Evolutionary conservation across 2,797 vertebrate genomes (phyloP).

Genomic region (Eulemur albifrons): DNA sequence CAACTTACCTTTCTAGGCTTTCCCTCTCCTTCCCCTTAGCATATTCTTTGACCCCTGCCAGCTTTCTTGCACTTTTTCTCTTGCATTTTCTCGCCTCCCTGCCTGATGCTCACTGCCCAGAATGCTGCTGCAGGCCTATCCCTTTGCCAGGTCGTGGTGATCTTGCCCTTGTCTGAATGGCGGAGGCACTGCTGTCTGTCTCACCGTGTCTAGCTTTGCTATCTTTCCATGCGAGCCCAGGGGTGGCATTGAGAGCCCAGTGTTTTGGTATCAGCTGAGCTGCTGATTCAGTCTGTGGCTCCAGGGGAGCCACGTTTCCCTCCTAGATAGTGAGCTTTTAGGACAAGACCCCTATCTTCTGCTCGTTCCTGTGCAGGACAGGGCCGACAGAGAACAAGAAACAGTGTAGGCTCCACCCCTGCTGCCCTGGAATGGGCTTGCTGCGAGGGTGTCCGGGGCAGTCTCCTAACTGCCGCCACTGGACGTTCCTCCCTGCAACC

Average conservation of each 20-base stretch:
- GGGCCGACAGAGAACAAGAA: neutral
- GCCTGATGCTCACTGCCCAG: neutral
- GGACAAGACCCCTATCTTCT: neutral
- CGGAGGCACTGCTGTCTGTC: neutral
- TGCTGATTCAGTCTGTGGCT: neutral
- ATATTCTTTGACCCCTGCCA: neutral
- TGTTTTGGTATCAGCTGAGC: neutral
- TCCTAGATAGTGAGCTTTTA: neutral
- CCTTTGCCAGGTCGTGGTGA: neutral
- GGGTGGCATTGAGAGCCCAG: neutral
- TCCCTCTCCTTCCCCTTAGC: neutral
- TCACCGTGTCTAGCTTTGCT: neutral
- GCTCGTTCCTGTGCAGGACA: neutral
- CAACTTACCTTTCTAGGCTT: neutral
- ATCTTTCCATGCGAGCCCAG: neutral
- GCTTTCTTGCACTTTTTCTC: neutral
- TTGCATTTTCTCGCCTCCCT: too few relatives aligned
- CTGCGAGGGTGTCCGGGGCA: rapidly evolving
- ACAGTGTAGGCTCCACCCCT: neutral
- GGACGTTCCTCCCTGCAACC: neutral
- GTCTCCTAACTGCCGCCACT: neutral
- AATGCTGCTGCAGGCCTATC: neutral
- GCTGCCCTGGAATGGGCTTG: neutral
- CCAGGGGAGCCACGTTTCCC: neutral
- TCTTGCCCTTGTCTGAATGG: neutral